These are phyloP conservation scores for Protosalanx chinensis DNA, from an alignment of 2,797 vertebrate genomes.

Conservation along the genomic window DNA sequence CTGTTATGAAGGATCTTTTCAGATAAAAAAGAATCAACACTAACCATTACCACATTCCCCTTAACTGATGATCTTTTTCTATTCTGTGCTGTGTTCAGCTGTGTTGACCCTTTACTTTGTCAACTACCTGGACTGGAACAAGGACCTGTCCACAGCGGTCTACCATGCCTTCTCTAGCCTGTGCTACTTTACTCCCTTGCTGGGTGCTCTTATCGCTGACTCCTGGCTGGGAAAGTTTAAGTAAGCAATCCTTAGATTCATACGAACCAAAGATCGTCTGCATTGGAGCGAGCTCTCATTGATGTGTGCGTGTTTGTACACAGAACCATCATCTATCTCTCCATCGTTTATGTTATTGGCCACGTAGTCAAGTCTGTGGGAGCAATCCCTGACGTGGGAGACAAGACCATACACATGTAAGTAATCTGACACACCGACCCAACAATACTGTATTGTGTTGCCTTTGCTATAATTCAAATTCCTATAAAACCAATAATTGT, in stretches of 20 bases:
- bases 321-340: conserved; percentile 97
- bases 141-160: conserved; percentile 86
- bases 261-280: background rate
- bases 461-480: too few species aligned
- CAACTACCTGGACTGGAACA: conserved; percentile 88
- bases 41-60: too few species aligned
- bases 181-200: conserved; percentile 93
- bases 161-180: conserved; percentile 93
- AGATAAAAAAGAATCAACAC: background rate
- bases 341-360: conserved; percentile 89
- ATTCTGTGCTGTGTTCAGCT: conserved; percentile 63
- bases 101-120: conserved; percentile 93
- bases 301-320: conserved; percentile 36
- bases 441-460: too few species aligned
- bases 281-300: too few species aligned
- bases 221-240: conserved; percentile 95
- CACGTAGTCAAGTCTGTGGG: conserved; percentile 92
- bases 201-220: conserved; percentile 92
- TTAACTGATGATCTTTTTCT: background rate
- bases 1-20: background rate
- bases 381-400: conserved; percentile 86
- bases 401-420: conserved; percentile 82
- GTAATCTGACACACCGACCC: conserved; percentile 46
- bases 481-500: too few species aligned
- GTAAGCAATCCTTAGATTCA: conserved; percentile 68